phyloP scores from a whole-genome alignment of 2,797 vertebrate species.

The Telmatherina bonti region DNA sequence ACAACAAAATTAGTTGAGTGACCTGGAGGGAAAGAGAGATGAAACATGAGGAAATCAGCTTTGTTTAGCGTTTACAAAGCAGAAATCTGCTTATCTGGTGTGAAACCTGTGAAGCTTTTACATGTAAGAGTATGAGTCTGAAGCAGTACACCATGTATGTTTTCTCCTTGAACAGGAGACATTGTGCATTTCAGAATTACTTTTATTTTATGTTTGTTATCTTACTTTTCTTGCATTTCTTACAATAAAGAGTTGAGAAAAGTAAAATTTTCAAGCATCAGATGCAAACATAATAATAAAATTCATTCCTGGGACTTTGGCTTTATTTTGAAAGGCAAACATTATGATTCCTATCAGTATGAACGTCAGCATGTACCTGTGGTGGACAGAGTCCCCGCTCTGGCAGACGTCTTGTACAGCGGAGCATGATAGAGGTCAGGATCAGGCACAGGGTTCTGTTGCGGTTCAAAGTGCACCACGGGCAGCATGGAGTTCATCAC shows the following conservation, averaged over 20 bases:
- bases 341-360: no score
- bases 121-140: not conserved
- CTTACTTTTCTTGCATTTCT: not conserved
- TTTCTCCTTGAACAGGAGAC: no score
- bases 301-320: no score
- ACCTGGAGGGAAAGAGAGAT: constrained; percentile 68
- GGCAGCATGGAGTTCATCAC: constrained; percentile 85
- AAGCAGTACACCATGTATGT: not conserved
- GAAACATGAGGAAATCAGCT: constrained; percentile 7
- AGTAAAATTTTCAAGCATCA: not conserved
- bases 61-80: not conserved
- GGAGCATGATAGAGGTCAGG: constrained; percentile 80
- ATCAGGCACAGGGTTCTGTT: constrained; percentile 82
- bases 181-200: not conserved
- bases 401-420: constrained; percentile 86
- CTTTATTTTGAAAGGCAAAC: no score
- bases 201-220: not conserved
- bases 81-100: not conserved
- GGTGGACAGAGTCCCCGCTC: constrained; percentile 86
- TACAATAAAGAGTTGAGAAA: not conserved
- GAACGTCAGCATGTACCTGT: constrained; percentile 84
- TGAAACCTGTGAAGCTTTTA: not conserved
- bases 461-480: constrained; percentile 89
- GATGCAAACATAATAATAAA: no score
- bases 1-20: constrained; percentile 88